A percentile compares a stretch with the other conserved stretches of the same genome.
These are phyloP conservation scores for Dynastes hyllus DNA, from an alignment of 2,888 invertebrate genomes.

Conservation along the genomic window DNA sequence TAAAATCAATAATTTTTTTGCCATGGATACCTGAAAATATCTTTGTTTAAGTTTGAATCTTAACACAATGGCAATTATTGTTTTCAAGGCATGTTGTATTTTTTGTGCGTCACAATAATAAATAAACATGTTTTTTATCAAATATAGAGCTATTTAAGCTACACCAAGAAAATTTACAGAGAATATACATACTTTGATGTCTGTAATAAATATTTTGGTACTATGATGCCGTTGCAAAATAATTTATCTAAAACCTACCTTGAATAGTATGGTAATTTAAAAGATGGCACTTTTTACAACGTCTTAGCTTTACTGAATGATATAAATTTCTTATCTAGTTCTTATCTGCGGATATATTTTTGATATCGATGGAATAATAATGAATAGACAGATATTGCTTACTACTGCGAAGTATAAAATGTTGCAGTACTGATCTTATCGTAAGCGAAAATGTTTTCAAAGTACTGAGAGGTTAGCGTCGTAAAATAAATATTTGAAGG, in stretches of 20 bases:
- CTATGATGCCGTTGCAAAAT: background rate
- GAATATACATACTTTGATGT: background rate
- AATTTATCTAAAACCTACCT: background rate
- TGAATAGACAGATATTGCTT: background rate
- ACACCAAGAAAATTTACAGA: background rate
- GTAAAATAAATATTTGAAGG: no score
- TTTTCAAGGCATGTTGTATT: background rate
- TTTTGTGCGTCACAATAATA: no score
- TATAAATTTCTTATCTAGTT: slow-evolving; percentile 34
- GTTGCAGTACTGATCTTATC: background rate
- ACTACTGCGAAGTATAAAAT: no score
- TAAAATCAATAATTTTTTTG: background rate
- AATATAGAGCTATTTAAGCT: no score
- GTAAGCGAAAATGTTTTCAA: no score
- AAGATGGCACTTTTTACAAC: slow-evolving; percentile 22
- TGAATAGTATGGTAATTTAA: background rate
- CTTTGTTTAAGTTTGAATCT: background rate
- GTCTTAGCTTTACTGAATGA: slow-evolving; percentile 35
- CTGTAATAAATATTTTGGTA: background rate
- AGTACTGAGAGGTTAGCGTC: no score
- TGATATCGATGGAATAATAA: slow-evolving; percentile 38
- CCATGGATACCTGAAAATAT: slow-evolving; percentile 26
- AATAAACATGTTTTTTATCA: no score
- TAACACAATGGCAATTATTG: background rate
- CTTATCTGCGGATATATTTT: slow-evolving; percentile 34